Percentiles rank a stretch among this genome's conserved stretches.
Evolutionary conservation across 2,113 vertebrate genomes (phyloP).

Genomic region (Silurus asotus): DNA sequence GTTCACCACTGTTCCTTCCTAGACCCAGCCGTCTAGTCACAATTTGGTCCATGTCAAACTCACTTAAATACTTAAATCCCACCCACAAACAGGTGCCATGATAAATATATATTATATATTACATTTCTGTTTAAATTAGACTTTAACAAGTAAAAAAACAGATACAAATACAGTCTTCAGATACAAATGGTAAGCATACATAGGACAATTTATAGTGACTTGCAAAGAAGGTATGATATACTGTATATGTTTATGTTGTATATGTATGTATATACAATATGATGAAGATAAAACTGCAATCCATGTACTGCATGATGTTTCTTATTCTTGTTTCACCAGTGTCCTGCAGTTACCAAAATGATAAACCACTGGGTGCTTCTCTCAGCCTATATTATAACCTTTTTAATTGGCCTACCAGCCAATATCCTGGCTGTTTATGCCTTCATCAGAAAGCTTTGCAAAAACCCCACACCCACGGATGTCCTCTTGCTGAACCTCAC

Average conservation of each 20-base stretch:
- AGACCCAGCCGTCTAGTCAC: too few relatives aligned
- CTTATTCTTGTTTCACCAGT: conserved; percentile 16
- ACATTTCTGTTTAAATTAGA: too few relatives aligned
- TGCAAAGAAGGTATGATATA: background rate
- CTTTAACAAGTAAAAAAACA: too few relatives aligned
- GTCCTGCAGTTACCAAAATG: background rate
- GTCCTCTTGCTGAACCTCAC: conserved; percentile 76
- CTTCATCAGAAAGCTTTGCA: conserved; percentile 62
- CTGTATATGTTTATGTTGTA: background rate
- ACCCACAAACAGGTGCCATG: too few relatives aligned
- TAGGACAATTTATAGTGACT: too few relatives aligned
- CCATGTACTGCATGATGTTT: background rate
- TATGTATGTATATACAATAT: background rate
- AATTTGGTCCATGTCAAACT: too few relatives aligned
- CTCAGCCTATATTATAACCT: conserved; percentile 66
- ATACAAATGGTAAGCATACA: too few relatives aligned
- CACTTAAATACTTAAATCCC: too few relatives aligned
- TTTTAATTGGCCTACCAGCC: conserved; percentile 69
- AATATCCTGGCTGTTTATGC: conserved; percentile 71
- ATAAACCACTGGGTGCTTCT: conserved; percentile 46
- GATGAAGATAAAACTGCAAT: background rate
- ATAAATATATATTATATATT: too few relatives aligned
- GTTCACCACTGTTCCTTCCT: too few relatives aligned
- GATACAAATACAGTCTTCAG: too few relatives aligned
- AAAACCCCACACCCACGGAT: conserved; percentile 60